Evolutionary conservation across 2,888 invertebrate genomes (phyloP), one percentile per base, ranked within the genome.

Genomic region (Mimumesa dahlbomi): DNA sequence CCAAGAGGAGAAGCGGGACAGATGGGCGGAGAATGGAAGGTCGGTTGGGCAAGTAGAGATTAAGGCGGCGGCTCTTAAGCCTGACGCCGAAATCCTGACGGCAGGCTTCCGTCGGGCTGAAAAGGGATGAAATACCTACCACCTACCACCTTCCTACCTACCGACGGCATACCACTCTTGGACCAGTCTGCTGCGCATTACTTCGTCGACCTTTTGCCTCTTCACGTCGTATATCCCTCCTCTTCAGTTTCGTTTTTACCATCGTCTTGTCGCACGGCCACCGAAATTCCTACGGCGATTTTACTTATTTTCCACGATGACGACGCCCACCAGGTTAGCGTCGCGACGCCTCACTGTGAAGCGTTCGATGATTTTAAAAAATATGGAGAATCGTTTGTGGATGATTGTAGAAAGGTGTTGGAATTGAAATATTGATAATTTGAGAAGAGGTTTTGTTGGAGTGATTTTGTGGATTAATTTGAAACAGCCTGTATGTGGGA

Each of bases 141-240:
- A 62, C 64, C 70, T 50, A 43, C 52, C 36, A 25, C 61, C 52
- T 65, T 16, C 63, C n/a, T n/a, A n/a, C n/a, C n/a, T n/a, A n/a
- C n/a, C n/a, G 34, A 56, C 29, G 31, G 46, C 61, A 54, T 64
- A 59, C 67, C 79, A 76, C 79, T 83, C 77, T 64, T 81, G 59
- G 77, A 73, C 72, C 79, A 79, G 81, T 84, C 83, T 84, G 83
- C 75, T 84, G 82, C 82, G 75, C 84, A 82, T 81, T 80, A 83
- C 79, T 82, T n/a, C 76, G 77, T 69, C 75, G 70, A 79, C 68
- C 77, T 73, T n/a, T 71, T 73, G 66, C 75, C 77, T 65, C 77
- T 66, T 63, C 50, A 49, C 67, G 53, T 46, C 56, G 40, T 19
- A 46, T 54, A 34, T 54, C 42, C 45, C 40, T 13, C 34, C 43